phyloP scores from a whole-genome alignment of 1,140 invertebrate genomes.

The Sitophilus oryzae region DNA sequence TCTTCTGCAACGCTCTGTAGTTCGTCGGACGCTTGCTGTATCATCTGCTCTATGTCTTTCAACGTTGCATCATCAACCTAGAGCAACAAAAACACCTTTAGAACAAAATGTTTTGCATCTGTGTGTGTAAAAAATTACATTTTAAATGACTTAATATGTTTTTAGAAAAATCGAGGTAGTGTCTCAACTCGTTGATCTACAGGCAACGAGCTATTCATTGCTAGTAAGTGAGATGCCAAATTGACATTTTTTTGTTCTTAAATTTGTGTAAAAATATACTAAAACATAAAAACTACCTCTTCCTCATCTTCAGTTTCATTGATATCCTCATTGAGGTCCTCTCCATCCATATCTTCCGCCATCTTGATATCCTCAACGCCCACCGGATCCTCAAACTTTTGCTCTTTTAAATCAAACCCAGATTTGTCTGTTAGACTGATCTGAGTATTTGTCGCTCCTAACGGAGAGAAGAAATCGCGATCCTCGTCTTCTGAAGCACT shows the following conservation, averaged over 20 bases:
- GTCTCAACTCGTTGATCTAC: no score
- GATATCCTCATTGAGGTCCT: not conserved
- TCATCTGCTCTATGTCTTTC: constrained; percentile 35
- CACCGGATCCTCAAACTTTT: not conserved
- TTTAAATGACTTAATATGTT: no score
- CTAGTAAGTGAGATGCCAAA: no score
- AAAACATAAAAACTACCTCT: no score
- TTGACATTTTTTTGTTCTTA: no score
- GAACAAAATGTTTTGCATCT: no score
- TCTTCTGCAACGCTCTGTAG: constrained; percentile 34
- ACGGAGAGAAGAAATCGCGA: constrained; percentile 8
- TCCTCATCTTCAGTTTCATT: no score
- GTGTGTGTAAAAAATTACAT: no score
- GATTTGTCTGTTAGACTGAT: not conserved
- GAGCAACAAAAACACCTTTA: constrained; percentile 4
- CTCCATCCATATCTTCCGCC: not conserved
- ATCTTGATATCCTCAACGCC: not conserved
- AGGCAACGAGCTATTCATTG: no score
- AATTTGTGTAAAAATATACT: no score
- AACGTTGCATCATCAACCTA: constrained; percentile 30
- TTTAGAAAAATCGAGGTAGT: no score
- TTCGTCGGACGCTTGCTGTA: constrained; percentile 32
- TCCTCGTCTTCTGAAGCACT: constrained; percentile 11
- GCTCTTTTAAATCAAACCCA: no score
- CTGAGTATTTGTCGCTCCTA: not conserved